These are phyloP conservation scores for Epizoanthus scotinus DNA, from an alignment of 92 coral and sea anemone species.

Conservation along the genomic window DNA sequence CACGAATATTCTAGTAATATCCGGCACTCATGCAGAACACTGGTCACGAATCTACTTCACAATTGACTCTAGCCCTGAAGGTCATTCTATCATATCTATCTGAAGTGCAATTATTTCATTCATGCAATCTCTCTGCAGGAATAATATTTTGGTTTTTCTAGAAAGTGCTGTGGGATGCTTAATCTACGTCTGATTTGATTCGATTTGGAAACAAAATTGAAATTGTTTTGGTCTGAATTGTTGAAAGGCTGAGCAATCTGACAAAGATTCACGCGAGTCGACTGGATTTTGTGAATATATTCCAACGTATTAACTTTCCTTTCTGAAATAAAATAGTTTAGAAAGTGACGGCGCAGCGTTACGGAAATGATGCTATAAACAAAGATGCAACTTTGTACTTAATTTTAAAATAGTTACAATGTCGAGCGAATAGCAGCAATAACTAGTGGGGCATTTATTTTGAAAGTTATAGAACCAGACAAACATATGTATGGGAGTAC, in stretches of 20 bases:
- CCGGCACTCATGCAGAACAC: constrained; percentile 37
- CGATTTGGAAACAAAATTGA: background rate
- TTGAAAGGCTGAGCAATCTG: too few species aligned
- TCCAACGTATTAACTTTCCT: too few species aligned
- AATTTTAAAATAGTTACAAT: constrained; percentile 22
- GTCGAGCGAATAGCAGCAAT: background rate
- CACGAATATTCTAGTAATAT: constrained; percentile 32
- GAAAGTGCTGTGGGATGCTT: background rate
- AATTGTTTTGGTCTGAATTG: background rate
- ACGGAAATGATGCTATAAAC: constrained; percentile 6
- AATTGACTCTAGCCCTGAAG: background rate
- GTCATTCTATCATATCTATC: constrained; percentile 1
- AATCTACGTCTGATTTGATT: constrained; percentile 9
- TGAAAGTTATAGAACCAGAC: background rate
- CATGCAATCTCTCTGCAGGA: constrained; percentile 20
- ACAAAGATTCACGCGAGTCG: too few species aligned
- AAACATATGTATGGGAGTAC: background rate
- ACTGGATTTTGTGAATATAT: too few species aligned
- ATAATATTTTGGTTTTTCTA: constrained; percentile 12
- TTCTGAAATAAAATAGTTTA: too few species aligned
- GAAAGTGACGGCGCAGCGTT: background rate
- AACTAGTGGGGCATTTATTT: background rate
- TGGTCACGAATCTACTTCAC: constrained; percentile 11
- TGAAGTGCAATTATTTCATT: constrained; percentile 30
- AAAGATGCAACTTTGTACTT: background rate